Evolutionary conservation across 2,888 invertebrate genomes (phyloP).

Genomic region (Coenonympha glycerion): DNA sequence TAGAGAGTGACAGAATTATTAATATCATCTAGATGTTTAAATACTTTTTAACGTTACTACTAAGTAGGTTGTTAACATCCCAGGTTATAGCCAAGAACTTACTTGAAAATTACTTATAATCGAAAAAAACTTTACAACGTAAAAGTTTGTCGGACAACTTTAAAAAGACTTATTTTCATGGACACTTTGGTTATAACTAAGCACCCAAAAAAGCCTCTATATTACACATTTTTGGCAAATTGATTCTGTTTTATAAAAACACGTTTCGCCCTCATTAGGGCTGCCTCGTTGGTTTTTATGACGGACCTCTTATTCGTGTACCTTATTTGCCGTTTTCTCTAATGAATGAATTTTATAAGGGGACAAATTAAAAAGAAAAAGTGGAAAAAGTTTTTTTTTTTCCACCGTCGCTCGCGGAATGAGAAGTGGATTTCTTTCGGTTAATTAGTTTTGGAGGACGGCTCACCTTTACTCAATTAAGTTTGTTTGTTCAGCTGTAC

Average conservation of each 20-base stretch:
- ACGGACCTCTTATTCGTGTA: slow-evolving; percentile 30
- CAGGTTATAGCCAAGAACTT: no score
- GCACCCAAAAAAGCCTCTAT: slow-evolving; percentile 9
- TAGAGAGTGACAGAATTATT: no score
- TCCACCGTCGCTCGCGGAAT: slow-evolving; percentile 31
- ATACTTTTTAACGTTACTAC: no score
- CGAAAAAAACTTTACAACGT: no score
- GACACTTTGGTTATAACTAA: slow-evolving; percentile 8
- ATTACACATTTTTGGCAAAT: slow-evolving; percentile 22
- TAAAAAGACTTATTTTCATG: no score
- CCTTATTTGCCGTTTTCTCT: slow-evolving; percentile 27
- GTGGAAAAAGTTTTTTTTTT: slow-evolving; percentile 13
- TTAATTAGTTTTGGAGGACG: slow-evolving; percentile 51
- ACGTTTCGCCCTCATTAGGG: slow-evolving; percentile 48
- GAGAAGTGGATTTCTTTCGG: slow-evolving; percentile 44
- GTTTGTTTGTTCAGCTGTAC: slow-evolving; percentile 46
- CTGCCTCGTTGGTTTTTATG: slow-evolving; percentile 50
- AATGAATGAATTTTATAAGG: slow-evolving; percentile 41
- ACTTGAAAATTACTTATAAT: no score
- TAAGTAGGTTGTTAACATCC: no score
- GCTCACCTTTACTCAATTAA: slow-evolving; percentile 52
- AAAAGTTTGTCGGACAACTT: no score
- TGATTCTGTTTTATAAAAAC: slow-evolving; percentile 41
- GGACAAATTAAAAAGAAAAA: slow-evolving; percentile 47
- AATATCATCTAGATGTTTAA: no score